Percentiles rank a stretch among this genome's conserved stretches.
Evolutionary conservation across 2,113 vertebrate species (phyloP).

Genomic region (Rhegmatorhina hoffmannsi): DNA sequence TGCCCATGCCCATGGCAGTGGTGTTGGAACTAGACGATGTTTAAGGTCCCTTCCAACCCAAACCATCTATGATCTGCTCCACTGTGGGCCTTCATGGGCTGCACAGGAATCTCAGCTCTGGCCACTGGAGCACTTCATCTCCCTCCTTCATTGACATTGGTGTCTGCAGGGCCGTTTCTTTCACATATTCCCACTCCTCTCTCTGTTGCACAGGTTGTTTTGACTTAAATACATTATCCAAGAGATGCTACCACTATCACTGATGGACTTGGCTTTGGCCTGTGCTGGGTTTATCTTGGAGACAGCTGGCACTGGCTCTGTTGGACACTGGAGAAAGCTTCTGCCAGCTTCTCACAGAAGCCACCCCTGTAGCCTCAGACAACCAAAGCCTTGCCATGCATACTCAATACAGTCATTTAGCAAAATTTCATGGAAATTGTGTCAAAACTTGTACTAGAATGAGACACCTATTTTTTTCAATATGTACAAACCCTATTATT

Average conservation of each 20-base stretch:
- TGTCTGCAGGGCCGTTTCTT: neutral
- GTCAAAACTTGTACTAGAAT: neutral
- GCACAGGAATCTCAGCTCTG: neutral
- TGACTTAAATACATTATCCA: neutral
- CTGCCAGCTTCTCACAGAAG: neutral
- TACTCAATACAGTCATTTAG: neutral
- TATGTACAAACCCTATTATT: neutral
- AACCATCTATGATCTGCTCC: neutral
- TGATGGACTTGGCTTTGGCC: neutral
- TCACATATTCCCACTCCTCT: neutral
- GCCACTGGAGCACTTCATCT: neutral
- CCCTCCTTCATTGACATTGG: neutral
- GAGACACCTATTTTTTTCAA: neutral
- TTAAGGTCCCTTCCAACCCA: neutral
- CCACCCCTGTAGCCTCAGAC: neutral
- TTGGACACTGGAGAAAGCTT: neutral
- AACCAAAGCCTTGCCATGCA: neutral
- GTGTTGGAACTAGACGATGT: neutral
- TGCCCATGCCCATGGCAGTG: neutral
- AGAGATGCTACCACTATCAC: accelerated
- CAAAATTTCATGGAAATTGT: neutral
- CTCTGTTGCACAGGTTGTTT: neutral
- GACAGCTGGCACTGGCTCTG: neutral
- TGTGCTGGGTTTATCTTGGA: neutral
- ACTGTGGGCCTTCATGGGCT: neutral